Conservation (phyloP, 2,888 invertebrate species). For the Cactoblastis cactorum region DNA sequence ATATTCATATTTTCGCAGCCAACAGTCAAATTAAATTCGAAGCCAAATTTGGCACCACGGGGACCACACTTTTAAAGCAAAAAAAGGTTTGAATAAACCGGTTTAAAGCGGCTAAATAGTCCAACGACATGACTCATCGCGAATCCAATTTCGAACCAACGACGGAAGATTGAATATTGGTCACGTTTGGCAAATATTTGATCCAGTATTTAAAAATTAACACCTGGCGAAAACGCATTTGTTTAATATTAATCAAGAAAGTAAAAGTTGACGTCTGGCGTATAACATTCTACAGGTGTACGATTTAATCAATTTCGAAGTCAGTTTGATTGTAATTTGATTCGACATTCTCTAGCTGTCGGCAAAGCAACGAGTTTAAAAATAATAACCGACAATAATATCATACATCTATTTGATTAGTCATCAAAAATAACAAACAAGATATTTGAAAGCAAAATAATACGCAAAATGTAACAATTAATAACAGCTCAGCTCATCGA, state of each 20-base stretch:
- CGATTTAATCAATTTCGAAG: neutral
- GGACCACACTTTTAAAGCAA: neutral
- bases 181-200: slow-evolving; percentile 9
- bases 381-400: neutral
- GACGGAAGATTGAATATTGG: slow-evolving; percentile 1
- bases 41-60: neutral
- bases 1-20: neutral
- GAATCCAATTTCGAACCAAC: slow-evolving; percentile 1
- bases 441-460: too few relatives aligned
- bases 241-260: slow-evolving; percentile 7
- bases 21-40: neutral
- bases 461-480: too few relatives aligned
- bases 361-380: neutral
- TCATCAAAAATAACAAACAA: neutral
- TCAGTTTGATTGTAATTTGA: slow-evolving; percentile 4
- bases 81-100: neutral
- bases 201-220: slow-evolving; percentile 1
- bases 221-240: slow-evolving; percentile 3
- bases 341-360: neutral
- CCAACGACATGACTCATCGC: slow-evolving; percentile 14
- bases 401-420: too few relatives aligned
- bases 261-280: slow-evolving; percentile 7
- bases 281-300: slow-evolving; percentile 2
- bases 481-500: too few relatives aligned
- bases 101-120: slow-evolving; percentile 10